phyloP scores from a whole-genome alignment of 2,113 vertebrate genomes.

The Chinchilla lanigera region DNA sequence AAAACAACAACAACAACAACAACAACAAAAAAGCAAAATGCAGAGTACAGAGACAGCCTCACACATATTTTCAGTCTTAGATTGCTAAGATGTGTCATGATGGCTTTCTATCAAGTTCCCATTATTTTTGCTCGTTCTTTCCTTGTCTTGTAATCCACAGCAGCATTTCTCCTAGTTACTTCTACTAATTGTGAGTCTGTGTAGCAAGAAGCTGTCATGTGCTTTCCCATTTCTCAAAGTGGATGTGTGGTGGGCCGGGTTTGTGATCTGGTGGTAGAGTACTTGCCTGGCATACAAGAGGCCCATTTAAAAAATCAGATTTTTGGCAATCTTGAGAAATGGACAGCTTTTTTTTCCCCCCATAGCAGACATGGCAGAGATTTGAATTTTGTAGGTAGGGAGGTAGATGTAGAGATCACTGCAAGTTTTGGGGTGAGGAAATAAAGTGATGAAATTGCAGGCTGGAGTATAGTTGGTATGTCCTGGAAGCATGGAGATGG shows the following conservation, averaged over 20 bases:
- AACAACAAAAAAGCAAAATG: too few species aligned
- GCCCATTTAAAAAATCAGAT: neutral
- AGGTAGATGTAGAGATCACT: neutral
- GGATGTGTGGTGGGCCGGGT: neutral
- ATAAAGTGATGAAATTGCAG: neutral
- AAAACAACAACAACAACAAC: too few species aligned
- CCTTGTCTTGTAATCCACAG: neutral
- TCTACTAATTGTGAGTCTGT: neutral
- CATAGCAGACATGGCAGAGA: neutral
- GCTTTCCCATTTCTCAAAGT: constrained; percentile 20
- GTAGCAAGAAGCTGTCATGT: constrained; percentile 1
- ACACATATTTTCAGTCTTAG: neutral
- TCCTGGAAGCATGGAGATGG: neutral
- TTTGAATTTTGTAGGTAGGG: neutral
- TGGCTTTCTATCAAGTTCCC: neutral
- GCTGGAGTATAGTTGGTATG: neutral
- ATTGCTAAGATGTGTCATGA: neutral
- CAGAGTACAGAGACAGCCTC: neutral
- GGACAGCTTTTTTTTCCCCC: neutral
- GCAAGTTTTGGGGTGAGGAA: neutral
- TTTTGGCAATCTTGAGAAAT: neutral
- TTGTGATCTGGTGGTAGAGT: neutral
- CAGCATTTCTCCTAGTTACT: neutral
- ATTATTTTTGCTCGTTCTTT: constrained; percentile 28
- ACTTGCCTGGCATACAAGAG: neutral